Percentiles rank a stretch among this genome's conserved stretches.
Evolutionary conservation across 2,797 vertebrate species (phyloP).

Genomic region (Lindbergichthys nudifrons): DNA sequence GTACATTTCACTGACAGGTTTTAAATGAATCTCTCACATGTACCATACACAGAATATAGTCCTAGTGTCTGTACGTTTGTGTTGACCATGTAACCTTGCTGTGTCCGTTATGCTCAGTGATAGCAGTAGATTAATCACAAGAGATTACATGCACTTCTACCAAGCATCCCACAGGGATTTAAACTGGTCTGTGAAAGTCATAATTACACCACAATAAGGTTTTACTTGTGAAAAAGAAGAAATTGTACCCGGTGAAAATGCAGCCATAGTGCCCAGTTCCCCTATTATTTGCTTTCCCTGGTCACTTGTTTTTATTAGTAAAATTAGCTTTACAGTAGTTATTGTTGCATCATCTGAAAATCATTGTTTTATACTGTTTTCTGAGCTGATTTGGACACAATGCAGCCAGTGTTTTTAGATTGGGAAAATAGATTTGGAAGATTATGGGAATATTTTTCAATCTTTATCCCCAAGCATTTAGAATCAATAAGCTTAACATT

Average conservation of each 20-base stretch:
- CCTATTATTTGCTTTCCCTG: neutral
- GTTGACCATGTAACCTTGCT: conserved; percentile 5
- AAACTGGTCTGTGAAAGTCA: neutral
- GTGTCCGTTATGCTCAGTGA: neutral
- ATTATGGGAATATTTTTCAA: conserved; percentile 70
- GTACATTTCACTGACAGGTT: conserved; percentile 2
- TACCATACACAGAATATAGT: too few species aligned
- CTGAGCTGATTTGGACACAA: conserved; percentile 49
- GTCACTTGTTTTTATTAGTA: neutral
- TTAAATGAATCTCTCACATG: conserved; percentile 1
- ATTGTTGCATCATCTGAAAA: conserved; percentile 39
- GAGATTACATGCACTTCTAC: conserved; percentile 22
- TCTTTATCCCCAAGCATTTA: conserved; percentile 65
- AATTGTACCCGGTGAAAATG: conserved; percentile 1
- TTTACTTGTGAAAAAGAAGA: neutral
- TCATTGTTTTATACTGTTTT: conserved; percentile 32
- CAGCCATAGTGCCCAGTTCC: neutral
- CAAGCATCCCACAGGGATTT: conserved; percentile 3
- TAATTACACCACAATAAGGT: conserved; percentile 16
- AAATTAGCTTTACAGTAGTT: neutral
- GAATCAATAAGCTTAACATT: conserved; percentile 52
- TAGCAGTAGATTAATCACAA: neutral
- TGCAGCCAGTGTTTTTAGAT: conserved; percentile 56
- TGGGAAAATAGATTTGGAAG: conserved; percentile 65
- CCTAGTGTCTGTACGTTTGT: neutral